Base-by-base conservation (phyloP, 2,888 invertebrate species). In the Steinernema carpocapsae region DNA sequence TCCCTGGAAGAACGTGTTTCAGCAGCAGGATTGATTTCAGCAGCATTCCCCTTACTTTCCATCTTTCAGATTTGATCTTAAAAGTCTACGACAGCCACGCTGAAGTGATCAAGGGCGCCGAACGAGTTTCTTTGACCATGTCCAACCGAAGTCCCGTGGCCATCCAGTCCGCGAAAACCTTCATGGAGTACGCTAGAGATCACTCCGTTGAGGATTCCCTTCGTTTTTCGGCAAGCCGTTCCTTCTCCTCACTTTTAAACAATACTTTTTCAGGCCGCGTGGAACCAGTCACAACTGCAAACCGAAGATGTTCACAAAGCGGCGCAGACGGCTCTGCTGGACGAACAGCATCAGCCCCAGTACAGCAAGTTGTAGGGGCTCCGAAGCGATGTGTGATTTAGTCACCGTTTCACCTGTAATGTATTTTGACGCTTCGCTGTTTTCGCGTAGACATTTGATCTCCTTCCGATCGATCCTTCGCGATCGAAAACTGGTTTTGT, bases 61-160 rank as follows among this genome's bases (percentile, higher is more conserved):
- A 43, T 12, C 7, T 64, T 64, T 29, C 64, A 64, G 64, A 64
- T 32, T 37, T 64, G 29, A 14, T 97, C n/a, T 93, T 92, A 82
- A 90, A 91, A 87, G 90, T 93, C 1, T 92, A 91, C 85, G 90
- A 91, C 29, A 91, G 92, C 86, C 92, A 91, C 86, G 91, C 92
- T 17, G 91, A 92, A 26, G 90, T 95, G 87, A 80, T 95, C n/a
- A 89, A 90, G 32, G 92, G 91, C 72, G 93, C 93, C 0, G 74
- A 95, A 0, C 90, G 91, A 0, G 92, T 97, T 3, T 97, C 97
- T 0, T 93, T 97, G 0, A 97, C 97, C 88, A 95, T 97, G 79
- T 93, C 96, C 0, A 88, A 89, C 6, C 94, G 94, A 88, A 95
- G 95, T 89, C 97, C 97, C 0, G 92, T 97, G 3, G 97, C 96